Base-by-base conservation (phyloP, 1,140 invertebrate genomes). In the Vanessa tameamea region DNA sequence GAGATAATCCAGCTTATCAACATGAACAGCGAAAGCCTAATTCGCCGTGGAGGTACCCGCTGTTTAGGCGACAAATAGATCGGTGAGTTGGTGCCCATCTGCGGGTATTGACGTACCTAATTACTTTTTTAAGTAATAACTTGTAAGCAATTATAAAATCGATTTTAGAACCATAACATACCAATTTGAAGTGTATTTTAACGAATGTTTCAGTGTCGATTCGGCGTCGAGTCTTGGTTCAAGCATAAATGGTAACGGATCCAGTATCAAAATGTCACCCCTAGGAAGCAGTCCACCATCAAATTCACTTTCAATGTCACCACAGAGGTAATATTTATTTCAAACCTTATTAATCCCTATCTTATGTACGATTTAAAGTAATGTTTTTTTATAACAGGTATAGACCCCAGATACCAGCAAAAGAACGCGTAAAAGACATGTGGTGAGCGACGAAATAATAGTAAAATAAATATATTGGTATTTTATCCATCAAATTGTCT, bases 31-130 rank as follows among this genome's bases (percentile, higher is more conserved):
- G 91, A 43, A 91, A 91, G 77, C 91, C 91, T 9, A 92, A 92
- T 72, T 92, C 91, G 11, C 91, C 91, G 14, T 92, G 91, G 89
- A 81, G 91, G 76, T 92, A 92, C 47, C 91, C 91, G 6, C 83
- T 92, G 14, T 92, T 92, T 65, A 87, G 91, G 65, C 83, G 89
- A 59, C 91, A 92, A 47, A 88, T 92, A n/a, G 89, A 91, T 72
- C 83, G 91, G 91, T 90, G 11, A 61, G 57, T 23, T 9, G 37
- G 37, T 43, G 31, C 31, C 31, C 7, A 11, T 43, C 9, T 43
- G 8, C 1, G 6, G 37, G 3, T 43, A 43, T 43, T 43, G 9
- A 43, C 1, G 1, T 43, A 43, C 8, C 6, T 1, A 1, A 9
- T 43, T 3, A 31, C 2, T 31, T 31, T 20, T 20, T 20, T 20